Evolutionary conservation across 1,140 invertebrate genomes (phyloP).

Genomic region (Pseudoatta argentina): DNA sequence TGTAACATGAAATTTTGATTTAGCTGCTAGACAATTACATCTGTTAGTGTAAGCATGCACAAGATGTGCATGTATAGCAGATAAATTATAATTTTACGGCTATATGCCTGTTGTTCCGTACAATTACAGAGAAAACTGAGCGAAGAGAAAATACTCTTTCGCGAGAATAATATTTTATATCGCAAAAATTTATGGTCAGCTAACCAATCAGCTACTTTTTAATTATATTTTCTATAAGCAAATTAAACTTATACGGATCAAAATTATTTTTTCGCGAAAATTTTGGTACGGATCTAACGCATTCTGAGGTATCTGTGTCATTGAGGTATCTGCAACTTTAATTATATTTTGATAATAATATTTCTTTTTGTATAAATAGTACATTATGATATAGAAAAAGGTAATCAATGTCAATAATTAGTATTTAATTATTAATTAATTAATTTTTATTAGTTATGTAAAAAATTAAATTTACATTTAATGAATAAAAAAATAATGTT

Average conservation of each 20-base stretch:
- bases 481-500: background rate
- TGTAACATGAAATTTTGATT: slow-evolving; percentile 74
- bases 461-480: too few relatives aligned
- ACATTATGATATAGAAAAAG: background rate
- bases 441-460: background rate
- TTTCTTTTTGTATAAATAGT: background rate
- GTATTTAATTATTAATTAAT: background rate
- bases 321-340: background rate
- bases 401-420: background rate
- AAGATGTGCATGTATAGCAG: slow-evolving; percentile 37
- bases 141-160: background rate
- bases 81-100: slow-evolving; percentile 60
- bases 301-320: slow-evolving; percentile 46
- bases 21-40: slow-evolving; percentile 59
- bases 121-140: background rate
- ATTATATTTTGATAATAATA: background rate
- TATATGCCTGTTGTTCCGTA: slow-evolving; percentile 16
- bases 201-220: slow-evolving; percentile 6
- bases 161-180: slow-evolving; percentile 66
- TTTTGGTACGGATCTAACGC: slow-evolving; percentile 7
- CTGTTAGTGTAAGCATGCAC: slow-evolving; percentile 54
- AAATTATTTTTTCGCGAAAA: slow-evolving; percentile 10
- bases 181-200: background rate
- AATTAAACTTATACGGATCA: slow-evolving; percentile 34
- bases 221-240: slow-evolving; percentile 66